Evolutionary conservation across 2,888 invertebrate species (phyloP).

Genomic region (Thecocarcelia acutangulata): DNA sequence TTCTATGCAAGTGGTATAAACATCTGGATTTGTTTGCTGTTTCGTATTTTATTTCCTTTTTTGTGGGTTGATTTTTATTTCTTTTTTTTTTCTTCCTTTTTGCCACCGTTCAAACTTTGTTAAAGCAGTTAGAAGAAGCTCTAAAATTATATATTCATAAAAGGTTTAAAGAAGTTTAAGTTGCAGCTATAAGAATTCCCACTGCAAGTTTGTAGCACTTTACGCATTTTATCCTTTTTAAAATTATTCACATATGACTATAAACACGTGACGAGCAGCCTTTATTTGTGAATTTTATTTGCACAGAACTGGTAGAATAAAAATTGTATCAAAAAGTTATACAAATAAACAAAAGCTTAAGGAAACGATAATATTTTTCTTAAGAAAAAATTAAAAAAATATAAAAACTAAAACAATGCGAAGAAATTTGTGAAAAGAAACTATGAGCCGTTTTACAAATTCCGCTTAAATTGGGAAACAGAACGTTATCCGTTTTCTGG

Average conservation of each 20-base stretch:
- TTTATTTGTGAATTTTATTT: no score
- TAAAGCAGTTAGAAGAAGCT: conserved; percentile 8
- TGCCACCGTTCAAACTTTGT: conserved; percentile 7
- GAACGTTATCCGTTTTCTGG: no score
- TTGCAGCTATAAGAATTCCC: conserved; percentile 40
- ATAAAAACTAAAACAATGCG: no score
- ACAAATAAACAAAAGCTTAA: no score
- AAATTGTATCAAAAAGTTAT: not conserved
- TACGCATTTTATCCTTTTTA: conserved; percentile 5
- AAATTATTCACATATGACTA: conserved; percentile 43
- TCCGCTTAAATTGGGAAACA: no score
- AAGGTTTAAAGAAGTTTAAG: conserved; percentile 28
- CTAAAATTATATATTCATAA: conserved; percentile 60
- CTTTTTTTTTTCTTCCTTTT: no score
- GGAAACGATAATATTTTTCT: not conserved
- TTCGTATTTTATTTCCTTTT: not conserved
- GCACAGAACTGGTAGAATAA: no score
- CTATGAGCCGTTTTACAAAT: no score
- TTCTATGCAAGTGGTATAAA: no score
- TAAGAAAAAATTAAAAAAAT: not conserved
- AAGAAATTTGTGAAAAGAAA: no score
- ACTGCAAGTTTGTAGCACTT: conserved; percentile 22
- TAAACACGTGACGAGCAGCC: conserved; percentile 48
- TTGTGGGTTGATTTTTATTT: not conserved
- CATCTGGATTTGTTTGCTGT: not conserved